phyloP scores from a whole-genome alignment of 2,113 vertebrate species.

The Casuarius casuarius region DNA sequence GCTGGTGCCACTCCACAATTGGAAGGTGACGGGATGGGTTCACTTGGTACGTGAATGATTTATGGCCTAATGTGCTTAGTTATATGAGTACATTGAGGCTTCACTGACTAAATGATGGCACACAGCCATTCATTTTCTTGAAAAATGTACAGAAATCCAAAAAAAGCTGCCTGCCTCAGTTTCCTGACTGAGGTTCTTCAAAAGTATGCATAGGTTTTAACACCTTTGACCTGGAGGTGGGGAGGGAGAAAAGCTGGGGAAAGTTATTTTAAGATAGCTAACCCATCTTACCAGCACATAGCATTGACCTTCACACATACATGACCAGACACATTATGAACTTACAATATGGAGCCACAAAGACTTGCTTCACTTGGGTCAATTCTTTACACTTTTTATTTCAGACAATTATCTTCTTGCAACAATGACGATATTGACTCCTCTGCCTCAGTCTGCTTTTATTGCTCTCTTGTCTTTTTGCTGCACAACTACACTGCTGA shows the following conservation, averaged over 20 bases:
- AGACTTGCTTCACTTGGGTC: background rate
- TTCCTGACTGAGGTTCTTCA: background rate
- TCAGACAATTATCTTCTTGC: background rate
- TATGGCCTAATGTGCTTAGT: background rate
- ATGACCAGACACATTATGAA: background rate
- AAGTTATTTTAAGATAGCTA: background rate
- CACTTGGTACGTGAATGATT: background rate
- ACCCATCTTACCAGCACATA: background rate
- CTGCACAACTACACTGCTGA: background rate
- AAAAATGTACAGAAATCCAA: background rate
- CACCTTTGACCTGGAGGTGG: background rate
- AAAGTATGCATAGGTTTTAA: fast-evolving
- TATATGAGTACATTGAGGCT: background rate
- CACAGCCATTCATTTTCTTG: background rate
- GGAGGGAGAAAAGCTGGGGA: background rate
- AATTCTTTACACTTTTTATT: background rate
- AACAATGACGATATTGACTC: background rate
- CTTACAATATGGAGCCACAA: background rate
- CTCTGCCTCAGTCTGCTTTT: background rate
- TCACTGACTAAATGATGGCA: background rate
- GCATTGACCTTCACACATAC: background rate
- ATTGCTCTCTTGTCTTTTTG: background rate
- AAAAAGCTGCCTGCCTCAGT: background rate
- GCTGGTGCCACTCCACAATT: background rate
- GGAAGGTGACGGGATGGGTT: background rate